These are phyloP conservation scores for Odontamblyopus lacepedii DNA, from an alignment of 2,797 vertebrate species.

Conservation along the genomic window DNA sequence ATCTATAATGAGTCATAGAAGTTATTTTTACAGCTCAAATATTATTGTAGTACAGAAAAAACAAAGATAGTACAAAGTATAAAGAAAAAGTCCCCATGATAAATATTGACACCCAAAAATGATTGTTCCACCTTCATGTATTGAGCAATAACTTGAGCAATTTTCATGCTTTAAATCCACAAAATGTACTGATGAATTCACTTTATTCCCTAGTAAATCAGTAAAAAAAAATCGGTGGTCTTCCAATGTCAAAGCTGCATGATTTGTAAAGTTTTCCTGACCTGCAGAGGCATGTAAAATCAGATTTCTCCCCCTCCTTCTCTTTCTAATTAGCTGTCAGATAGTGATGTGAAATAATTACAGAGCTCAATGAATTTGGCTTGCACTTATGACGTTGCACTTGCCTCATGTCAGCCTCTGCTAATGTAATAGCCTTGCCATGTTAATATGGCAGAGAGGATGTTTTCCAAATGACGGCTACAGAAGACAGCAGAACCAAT, in stretches of 20 bases:
- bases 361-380: constrained; percentile 39
- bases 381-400: constrained; percentile 30
- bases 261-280: neutral
- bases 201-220: neutral
- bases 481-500: constrained; percentile 5
- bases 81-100: no score
- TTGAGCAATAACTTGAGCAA: no score
- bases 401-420: constrained; percentile 19
- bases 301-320: constrained; percentile 28
- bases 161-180: no score
- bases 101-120: no score
- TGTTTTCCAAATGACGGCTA: constrained; percentile 17
- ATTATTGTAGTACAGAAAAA: no score
- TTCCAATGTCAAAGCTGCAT: neutral
- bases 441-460: constrained; percentile 8
- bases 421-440: constrained; percentile 26
- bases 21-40: no score
- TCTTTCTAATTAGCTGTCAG: constrained; percentile 53
- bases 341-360: constrained; percentile 45
- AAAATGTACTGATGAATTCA: neutral
- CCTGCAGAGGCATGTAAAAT: constrained; percentile 27
- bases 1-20: no score
- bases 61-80: no score
- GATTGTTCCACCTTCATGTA: no score
- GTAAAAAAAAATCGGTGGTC: neutral